A percentile compares a stretch with the other conserved stretches of the same genome.
phyloP scores from a whole-genome alignment of 2,113 vertebrate genomes.

The Bathybates hornii region DNA sequence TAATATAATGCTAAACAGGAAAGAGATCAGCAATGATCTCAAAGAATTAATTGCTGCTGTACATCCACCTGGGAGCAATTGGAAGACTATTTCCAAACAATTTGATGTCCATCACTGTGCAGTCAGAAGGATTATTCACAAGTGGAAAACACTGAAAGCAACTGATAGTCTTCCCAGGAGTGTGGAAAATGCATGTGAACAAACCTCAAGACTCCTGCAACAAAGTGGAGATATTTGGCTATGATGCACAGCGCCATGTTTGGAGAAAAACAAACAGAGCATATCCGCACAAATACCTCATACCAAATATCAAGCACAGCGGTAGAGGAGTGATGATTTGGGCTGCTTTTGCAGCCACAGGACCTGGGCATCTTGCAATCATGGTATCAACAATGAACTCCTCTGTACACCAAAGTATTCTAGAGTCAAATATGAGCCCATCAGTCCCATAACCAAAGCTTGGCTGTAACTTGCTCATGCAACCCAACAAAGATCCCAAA shows the following conservation, averaged over 20 bases:
- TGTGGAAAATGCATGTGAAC: background rate
- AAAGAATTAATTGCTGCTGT: background rate
- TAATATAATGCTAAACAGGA: background rate
- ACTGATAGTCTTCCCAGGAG: background rate
- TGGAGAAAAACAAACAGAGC: background rate
- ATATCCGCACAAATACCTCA: background rate
- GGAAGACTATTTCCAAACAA: background rate
- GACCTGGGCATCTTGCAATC: background rate
- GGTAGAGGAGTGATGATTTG: background rate
- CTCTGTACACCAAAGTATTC: background rate
- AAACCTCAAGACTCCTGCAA: background rate
- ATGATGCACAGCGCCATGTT: background rate
- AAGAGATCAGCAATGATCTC: background rate
- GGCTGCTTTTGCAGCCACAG: background rate
- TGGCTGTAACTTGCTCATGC: background rate
- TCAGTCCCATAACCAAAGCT: background rate
- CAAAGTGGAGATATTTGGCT: background rate
- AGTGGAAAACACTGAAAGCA: background rate
- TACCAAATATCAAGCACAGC: background rate
- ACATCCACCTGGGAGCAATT: background rate
- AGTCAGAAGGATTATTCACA: background rate
- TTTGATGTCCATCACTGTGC: background rate
- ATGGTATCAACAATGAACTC: background rate
- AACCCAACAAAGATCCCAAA: background rate
- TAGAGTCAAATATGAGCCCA: background rate